Base-by-base conservation (phyloP, 2,113 vertebrate species). In the Onychostruthus taczanowskii region DNA sequence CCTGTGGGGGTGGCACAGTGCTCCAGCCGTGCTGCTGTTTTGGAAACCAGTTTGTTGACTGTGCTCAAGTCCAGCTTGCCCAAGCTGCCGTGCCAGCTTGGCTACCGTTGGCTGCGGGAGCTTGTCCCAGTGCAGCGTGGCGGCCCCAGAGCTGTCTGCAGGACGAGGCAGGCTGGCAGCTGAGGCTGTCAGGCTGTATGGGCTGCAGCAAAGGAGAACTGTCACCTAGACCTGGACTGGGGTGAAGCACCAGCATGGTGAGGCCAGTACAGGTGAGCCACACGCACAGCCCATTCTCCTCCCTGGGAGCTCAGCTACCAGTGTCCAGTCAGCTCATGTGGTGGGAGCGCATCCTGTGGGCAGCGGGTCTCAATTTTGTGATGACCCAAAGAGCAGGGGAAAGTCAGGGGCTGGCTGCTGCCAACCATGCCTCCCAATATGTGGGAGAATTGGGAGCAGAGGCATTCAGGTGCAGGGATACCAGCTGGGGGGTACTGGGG, bases 191-290 rank as follows among this genome's bases (percentile, higher is more conserved):
- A 6, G 59, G 66, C 77, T 74, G 26, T 35, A 2, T 4, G 21
- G 76, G 15, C 91, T 19, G 19, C 69, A 68, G 77, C 78, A 53
- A 27, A 94, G 74, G 75, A 91, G 67, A 74, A 3, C 41, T 74
- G 39, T 63, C 90, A 61, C 10, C 84, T 89, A 89, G 74, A 94
- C 81, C 47, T 64, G 74, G 56, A 72, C 63, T 47, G 24, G 17
- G n/a, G 70, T 1, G 20, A 85, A 59, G 73, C 8, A 1, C 61
- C 76, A 52, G 47, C 41, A 1, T 67, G 49, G 62, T 61, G 66
- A 91, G 79, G 41, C 93, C 2, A 1, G 59, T 39, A 35, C 82
- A 96, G 94, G 96, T 96, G 91, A 97, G 95, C 80, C 73, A 43
- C 64, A 35, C 16, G 80, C 47, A 7, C 24, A 31, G 76, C 37